These are phyloP conservation scores for Chelmon rostratus DNA, from an alignment of 2,797 vertebrate species.

Conservation along the genomic window DNA sequence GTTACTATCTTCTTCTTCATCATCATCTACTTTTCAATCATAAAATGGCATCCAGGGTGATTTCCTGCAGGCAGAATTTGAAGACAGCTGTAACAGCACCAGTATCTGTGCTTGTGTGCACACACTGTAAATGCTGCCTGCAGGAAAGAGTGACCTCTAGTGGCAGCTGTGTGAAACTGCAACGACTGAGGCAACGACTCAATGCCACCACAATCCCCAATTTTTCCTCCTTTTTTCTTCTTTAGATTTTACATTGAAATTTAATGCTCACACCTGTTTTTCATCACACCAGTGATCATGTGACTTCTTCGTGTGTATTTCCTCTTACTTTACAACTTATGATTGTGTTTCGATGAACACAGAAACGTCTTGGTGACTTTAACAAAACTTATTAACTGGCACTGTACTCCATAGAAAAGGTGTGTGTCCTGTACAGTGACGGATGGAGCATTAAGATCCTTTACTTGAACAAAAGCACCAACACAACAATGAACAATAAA, in stretches of 20 bases:
- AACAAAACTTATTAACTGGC: too few species aligned
- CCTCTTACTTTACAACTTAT: too few species aligned
- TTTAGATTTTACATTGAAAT: neutral
- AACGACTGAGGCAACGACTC: neutral
- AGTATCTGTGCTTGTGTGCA: neutral
- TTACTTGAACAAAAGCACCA: too few species aligned
- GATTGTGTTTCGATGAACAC: too few species aligned
- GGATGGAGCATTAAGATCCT: too few species aligned
- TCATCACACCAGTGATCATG: too few species aligned
- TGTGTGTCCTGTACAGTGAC: too few species aligned
- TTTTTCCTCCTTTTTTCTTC: neutral
- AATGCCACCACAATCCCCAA: fast-evolving
- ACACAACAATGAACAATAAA: too few species aligned
- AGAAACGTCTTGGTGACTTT: too few species aligned
- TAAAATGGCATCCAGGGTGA: neutral
- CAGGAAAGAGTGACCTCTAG: constrained; percentile 33
- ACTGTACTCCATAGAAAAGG: neutral
- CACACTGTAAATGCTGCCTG: neutral
- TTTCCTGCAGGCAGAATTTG: neutral
- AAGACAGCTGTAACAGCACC: neutral
- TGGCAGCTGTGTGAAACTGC: constrained; percentile 31
- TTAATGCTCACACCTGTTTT: neutral
- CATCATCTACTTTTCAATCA: too few species aligned
- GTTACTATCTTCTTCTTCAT: neutral
- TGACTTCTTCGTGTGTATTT: too few species aligned